Percentiles rank a stretch among this genome's conserved stretches.
Evolutionary conservation across 2,888 invertebrate genomes (phyloP).

Genomic region (Endomychus coccineus): DNA sequence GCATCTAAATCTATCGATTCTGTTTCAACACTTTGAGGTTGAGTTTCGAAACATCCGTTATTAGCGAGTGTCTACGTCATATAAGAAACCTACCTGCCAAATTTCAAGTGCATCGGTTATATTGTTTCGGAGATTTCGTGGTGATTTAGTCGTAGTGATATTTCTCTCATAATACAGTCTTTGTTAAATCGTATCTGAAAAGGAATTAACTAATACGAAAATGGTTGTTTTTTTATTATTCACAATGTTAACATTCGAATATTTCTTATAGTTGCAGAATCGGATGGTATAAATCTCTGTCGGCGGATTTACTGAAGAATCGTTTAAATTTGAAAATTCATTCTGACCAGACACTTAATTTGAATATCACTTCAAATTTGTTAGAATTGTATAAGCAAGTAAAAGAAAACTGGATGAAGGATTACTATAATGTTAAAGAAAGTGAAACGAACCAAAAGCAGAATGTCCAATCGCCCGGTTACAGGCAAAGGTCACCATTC

Average conservation of each 20-base stretch:
- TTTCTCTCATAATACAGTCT: not conserved
- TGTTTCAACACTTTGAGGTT: too few species aligned
- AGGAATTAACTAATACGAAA: not conserved
- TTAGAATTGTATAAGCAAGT: conserved; percentile 76
- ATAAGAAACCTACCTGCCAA: too few species aligned
- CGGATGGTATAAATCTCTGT: conserved; percentile 61
- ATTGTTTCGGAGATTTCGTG: too few species aligned
- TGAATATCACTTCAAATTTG: conserved; percentile 84
- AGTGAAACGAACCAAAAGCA: conserved; percentile 12
- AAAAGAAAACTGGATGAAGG: conserved; percentile 79
- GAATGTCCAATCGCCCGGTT: conserved; percentile 40
- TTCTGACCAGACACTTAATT: conserved; percentile 68
- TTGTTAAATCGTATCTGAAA: not conserved
- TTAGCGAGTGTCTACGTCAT: too few species aligned
- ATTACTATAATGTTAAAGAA: conserved; percentile 52
- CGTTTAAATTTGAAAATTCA: conserved; percentile 56
- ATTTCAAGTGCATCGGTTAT: too few species aligned
- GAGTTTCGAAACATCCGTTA: too few species aligned
- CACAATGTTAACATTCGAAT: not conserved
- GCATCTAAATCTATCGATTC: too few species aligned
- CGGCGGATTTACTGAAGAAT: conserved; percentile 50
- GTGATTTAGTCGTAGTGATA: too few species aligned
- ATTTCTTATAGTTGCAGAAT: conserved; percentile 50
- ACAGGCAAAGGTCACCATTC: conserved; percentile 78
- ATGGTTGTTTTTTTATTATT: not conserved